Percentiles rank a stretch among this genome's conserved stretches.
phyloP scores from a whole-genome alignment of 23 tunicate genomes.

The Styela clava region DNA sequence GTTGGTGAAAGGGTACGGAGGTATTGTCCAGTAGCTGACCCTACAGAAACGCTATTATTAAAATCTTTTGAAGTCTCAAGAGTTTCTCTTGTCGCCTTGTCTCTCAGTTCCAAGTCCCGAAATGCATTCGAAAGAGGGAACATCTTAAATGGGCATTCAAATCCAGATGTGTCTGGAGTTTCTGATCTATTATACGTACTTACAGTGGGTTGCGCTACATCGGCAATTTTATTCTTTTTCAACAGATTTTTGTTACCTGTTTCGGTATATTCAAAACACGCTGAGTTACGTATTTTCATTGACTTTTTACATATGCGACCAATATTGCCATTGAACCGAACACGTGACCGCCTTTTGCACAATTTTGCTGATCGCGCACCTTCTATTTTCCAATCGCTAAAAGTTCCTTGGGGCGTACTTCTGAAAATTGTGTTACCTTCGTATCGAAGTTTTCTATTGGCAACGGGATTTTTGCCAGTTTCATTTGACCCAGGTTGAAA shows the following conservation, averaged over 20 bases:
- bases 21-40: background rate
- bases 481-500: too few species aligned
- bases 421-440: background rate
- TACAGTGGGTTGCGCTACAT: background rate
- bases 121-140: conserved; percentile 10
- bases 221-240: background rate
- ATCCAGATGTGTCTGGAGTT: background rate
- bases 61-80: background rate
- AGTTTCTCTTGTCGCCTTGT: conserved; percentile 16
- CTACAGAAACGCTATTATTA: background rate
- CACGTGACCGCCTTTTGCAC: background rate
- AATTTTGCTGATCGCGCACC: background rate
- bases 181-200: background rate
- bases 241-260: background rate
- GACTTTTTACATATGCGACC: background rate
- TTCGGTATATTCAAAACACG: background rate
- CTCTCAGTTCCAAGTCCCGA: conserved; percentile 12
- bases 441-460: background rate
- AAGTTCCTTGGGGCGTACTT: conserved; percentile 5
- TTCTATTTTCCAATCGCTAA: background rate
- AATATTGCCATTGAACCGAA: background rate
- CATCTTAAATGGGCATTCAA: background rate
- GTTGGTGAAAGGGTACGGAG: conserved; percentile 3
- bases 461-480: background rate
- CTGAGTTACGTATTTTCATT: background rate